Evolutionary conservation across 2,888 invertebrate genomes (phyloP).

Genomic region (Folsomia manolachei): DNA sequence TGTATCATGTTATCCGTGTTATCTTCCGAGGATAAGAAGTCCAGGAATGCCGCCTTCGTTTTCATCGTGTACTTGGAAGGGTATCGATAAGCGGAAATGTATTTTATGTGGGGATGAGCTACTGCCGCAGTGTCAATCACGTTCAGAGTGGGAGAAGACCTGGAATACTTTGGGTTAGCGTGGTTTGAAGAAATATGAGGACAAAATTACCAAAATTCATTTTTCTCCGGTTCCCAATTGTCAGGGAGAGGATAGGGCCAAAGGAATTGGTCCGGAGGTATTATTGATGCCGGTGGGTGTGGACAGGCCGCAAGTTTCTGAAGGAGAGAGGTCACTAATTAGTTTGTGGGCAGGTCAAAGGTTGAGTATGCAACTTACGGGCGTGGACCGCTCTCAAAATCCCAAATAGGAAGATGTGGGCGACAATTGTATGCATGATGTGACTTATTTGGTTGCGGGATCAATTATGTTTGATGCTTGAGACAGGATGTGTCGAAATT

Average conservation of each 20-base stretch:
- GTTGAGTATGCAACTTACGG: too few relatives aligned
- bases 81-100: background rate
- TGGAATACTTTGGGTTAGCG: too few relatives aligned
- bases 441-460: too few relatives aligned
- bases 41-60: background rate
- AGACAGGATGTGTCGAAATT: too few relatives aligned
- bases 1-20: background rate
- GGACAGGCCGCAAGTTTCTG: background rate
- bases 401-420: too few relatives aligned
- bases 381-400: too few relatives aligned
- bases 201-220: background rate
- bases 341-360: background rate
- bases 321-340: background rate
- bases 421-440: too few relatives aligned
- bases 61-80: background rate
- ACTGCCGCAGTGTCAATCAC: background rate
- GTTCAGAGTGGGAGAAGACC: background rate
- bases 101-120: background rate
- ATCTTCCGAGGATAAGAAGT: background rate
- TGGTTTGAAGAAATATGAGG: too few relatives aligned
- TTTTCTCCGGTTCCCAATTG: background rate
- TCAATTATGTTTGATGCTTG: too few relatives aligned
- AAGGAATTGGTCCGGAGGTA: background rate
- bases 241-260: background rate
- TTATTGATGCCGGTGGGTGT: background rate